Evolutionary conservation across 2,113 vertebrate genomes (phyloP), one percentile per base, ranked within the genome.

Genomic region (Dendrocopos noguchii): DNA sequence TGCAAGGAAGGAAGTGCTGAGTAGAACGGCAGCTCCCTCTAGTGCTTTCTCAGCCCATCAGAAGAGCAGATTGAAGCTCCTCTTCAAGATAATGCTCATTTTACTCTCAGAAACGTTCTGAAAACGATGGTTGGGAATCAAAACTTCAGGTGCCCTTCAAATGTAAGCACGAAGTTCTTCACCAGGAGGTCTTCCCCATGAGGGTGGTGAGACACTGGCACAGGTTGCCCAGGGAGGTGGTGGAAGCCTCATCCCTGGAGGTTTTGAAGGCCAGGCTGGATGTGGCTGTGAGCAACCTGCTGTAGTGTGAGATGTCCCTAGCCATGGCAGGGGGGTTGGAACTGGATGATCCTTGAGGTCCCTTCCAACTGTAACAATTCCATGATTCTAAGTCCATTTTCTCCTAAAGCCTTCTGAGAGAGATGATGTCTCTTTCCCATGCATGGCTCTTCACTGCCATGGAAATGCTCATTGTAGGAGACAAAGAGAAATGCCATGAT

Each of bases 21-120:
- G 6, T 95, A 22, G 93, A 87, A 63, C 97, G 95, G 95, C 97
- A 98, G 98, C 97, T 80, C 98, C 98, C 97, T 98, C 98, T 98
- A 96, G 96, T 95, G 98, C 76, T 94, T 59, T 42, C 31, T 53
- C 15, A 34, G 31, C 39, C 16, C 15, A 60, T 86, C 53, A 7
- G 42, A 24, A 25, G 12, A 57, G 22, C 39, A 29, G 14, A 4
- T 61, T 29, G 87, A 86, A 65, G 10, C 36, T 92, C 29, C 50
- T 70, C 42, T 92, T 91, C 63, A 85, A 88, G 44, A 61, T 3
- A 18, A 12, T 33, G 17, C 31, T 68, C n/a, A 17, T 64, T 85
- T 89, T 29, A 39, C 7, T 82, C 22, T 78, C 42, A 14, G 33
- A 53, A 80, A 53, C 59, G 33, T 85, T 83, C 79, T 88, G 79